Evolutionary conservation across 2,888 invertebrate genomes (phyloP).

Genomic region (Campoplex capitator): DNA sequence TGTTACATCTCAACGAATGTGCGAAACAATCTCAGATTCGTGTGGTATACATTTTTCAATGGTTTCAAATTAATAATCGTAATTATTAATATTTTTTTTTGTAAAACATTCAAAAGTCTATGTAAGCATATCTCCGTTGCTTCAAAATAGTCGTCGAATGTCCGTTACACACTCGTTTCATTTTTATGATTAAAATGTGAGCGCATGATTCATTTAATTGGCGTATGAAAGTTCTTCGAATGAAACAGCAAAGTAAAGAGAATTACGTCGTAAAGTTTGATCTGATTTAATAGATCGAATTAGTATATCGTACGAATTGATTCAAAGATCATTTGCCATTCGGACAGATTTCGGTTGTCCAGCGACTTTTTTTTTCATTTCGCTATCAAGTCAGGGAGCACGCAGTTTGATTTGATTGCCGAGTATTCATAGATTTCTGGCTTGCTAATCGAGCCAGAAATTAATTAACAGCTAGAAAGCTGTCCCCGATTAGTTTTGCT

Average conservation of each 20-base stretch:
- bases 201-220: too few relatives aligned
- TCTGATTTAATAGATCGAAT: too few relatives aligned
- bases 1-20: slow-evolving; percentile 29
- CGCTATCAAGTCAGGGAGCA: neutral
- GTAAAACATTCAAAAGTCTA: neutral
- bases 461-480: slow-evolving; percentile 2
- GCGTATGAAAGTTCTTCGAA: too few relatives aligned
- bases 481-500: neutral
- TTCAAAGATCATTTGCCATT: neutral
- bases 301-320: neutral
- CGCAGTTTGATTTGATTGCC: neutral
- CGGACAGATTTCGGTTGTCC: neutral
- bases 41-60: slow-evolving; percentile 11
- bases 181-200: too few relatives aligned
- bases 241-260: too few relatives aligned
- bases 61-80: neutral
- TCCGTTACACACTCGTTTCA: too few relatives aligned
- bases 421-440: neutral
- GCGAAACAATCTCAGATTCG: slow-evolving; percentile 29
- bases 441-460: neutral
- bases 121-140: too few relatives aligned
- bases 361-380: neutral
- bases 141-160: too few relatives aligned
- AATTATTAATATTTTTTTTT: neutral
- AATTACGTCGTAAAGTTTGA: too few relatives aligned